phyloP scores from a whole-genome alignment of 2,113 vertebrate genomes.

The Xenotilapia leptura region DNA sequence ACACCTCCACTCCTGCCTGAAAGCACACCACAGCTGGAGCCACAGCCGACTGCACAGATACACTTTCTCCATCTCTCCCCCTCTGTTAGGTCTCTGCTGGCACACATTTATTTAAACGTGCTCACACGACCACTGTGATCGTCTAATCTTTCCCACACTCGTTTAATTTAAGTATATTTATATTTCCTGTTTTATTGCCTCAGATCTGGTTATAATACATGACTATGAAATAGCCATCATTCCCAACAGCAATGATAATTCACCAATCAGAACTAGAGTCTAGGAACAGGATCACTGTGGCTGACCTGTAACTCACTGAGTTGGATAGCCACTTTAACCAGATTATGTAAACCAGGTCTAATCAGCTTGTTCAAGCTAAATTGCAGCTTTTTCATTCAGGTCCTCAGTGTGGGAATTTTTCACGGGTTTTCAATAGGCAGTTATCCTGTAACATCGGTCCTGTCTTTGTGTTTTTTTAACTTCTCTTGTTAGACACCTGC shows the following conservation, averaged over 20 bases:
- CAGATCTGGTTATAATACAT: not conserved
- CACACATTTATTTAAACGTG: not conserved
- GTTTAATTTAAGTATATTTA: not conserved
- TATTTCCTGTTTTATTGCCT: not conserved
- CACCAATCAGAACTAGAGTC: not conserved
- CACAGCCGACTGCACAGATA: not conserved
- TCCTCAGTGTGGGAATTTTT: not conserved
- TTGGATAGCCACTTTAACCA: not conserved
- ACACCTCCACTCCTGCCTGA: slow-evolving; percentile 58
- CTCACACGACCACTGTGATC: not conserved
- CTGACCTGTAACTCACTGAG: not conserved
- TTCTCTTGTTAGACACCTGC: not conserved
- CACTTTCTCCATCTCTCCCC: not conserved
- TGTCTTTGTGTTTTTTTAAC: not conserved
- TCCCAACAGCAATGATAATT: not conserved
- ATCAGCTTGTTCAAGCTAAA: not conserved
- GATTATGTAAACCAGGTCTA: not conserved
- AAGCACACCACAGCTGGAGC: slow-evolving; percentile 55
- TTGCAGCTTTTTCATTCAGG: not conserved
- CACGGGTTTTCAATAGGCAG: not conserved
- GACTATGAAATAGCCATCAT: not conserved
- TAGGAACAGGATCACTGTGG: not conserved
- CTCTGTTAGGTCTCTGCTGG: not conserved
- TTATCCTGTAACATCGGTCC: not conserved
- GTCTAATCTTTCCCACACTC: not conserved